phyloP scores from a whole-genome alignment of 2,888 invertebrate species.

The Stegophylla sp. region DNA sequence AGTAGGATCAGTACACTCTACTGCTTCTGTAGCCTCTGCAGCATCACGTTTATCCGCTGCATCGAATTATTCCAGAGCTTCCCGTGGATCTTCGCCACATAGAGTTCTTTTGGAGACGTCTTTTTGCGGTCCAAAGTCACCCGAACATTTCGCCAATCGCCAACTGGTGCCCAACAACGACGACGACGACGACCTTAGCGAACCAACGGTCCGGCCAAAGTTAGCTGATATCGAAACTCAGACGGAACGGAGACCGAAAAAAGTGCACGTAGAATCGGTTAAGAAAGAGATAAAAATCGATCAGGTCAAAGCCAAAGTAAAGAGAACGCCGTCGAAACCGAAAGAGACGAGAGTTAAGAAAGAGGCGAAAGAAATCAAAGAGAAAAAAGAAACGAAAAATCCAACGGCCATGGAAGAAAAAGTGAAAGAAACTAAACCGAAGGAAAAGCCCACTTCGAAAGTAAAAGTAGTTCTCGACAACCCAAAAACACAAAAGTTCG shows the following conservation, averaged over 20 bases:
- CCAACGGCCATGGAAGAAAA: conserved; percentile 24
- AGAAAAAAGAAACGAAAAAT: background rate
- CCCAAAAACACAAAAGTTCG: conserved; percentile 60
- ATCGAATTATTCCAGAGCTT: conserved; percentile 62
- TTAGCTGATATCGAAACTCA: conserved; percentile 62
- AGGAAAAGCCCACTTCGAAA: conserved; percentile 23
- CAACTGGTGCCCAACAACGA: conserved; percentile 60
- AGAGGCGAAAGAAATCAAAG: conserved; percentile 52
- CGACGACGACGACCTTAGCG: conserved; percentile 60
- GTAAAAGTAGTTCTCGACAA: conserved; percentile 59
- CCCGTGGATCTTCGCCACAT: conserved; percentile 78
- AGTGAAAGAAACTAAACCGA: conserved; percentile 27
- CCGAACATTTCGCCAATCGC: conserved; percentile 50
- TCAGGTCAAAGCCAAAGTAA: conserved; percentile 54
- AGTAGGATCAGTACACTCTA: conserved; percentile 71
- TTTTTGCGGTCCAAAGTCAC: conserved; percentile 84
- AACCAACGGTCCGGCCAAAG: conserved; percentile 64
- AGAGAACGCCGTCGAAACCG: conserved; percentile 30
- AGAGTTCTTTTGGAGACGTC: conserved; percentile 88
- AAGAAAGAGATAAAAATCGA: conserved; percentile 54
- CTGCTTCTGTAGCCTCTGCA: conserved; percentile 61
- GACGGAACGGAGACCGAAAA: conserved; percentile 43
- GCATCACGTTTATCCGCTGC: conserved; percentile 62
- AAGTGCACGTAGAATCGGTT: conserved; percentile 36
- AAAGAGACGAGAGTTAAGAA: conserved; percentile 60